Percentiles rank a stretch among this genome's conserved stretches.
phyloP scores from a whole-genome alignment of 2,888 invertebrate genomes.

The Megaustenia siamemsis region DNA sequence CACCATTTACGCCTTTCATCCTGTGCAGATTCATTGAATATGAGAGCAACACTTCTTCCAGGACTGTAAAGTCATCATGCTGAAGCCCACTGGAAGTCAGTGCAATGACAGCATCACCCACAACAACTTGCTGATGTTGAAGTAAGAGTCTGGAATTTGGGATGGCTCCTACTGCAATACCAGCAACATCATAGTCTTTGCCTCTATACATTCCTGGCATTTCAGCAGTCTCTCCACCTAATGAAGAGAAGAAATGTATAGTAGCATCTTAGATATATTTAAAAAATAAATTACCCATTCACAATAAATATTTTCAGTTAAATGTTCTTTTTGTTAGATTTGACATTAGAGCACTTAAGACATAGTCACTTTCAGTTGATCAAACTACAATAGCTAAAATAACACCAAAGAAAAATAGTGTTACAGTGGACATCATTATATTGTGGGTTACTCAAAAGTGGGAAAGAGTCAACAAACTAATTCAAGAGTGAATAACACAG shows the following conservation, averaged over 20 bases:
- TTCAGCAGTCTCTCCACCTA: constrained; percentile 94
- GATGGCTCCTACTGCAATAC: constrained; percentile 96
- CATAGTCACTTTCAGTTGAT: too few relatives aligned
- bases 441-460: too few relatives aligned
- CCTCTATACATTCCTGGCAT: constrained; percentile 91
- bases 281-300: too few relatives aligned
- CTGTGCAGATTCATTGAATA: constrained; percentile 13
- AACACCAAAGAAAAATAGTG: too few relatives aligned
- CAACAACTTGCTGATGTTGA: constrained; percentile 87
- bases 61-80: constrained; percentile 44
- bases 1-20: constrained; percentile 46
- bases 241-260: neutral
- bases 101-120: constrained; percentile 93
- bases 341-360: too few relatives aligned
- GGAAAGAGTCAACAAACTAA: too few relatives aligned
- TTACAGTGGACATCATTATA: too few relatives aligned
- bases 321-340: too few relatives aligned
- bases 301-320: too few relatives aligned
- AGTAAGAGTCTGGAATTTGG: constrained; percentile 88
- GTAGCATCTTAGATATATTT: too few relatives aligned
- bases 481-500: too few relatives aligned
- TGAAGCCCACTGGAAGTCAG: constrained; percentile 94
- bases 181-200: constrained; percentile 96
- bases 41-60: constrained; percentile 32
- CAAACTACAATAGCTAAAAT: too few relatives aligned